These are phyloP conservation scores for Hirtodrosophila duncani DNA, from an alignment of 2,888 invertebrate genomes.

Conservation along the genomic window DNA sequence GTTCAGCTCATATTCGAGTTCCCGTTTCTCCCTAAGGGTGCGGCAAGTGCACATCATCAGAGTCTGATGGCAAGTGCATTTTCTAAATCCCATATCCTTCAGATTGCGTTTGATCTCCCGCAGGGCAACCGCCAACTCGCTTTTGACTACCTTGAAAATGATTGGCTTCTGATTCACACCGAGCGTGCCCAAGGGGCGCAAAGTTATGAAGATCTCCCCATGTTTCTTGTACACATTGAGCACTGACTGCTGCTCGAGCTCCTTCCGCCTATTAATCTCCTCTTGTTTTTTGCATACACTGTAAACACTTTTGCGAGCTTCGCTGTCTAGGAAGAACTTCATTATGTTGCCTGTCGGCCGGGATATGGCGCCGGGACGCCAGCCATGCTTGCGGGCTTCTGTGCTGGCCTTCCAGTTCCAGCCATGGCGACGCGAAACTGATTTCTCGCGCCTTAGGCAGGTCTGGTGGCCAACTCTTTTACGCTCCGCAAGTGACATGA, in stretches of 20 bases:
- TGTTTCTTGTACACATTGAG: conserved; percentile 83
- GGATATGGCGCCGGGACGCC: conserved; percentile 76
- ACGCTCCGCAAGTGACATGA: too few relatives aligned
- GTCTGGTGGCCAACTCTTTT: conserved; percentile 81
- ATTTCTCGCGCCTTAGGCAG: conserved; percentile 79
- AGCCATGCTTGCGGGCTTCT: conserved; percentile 62
- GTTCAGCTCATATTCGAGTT: conserved; percentile 79
- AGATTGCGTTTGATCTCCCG: conserved; percentile 80
- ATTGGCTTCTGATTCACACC: conserved; percentile 79
- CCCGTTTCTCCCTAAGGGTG: conserved; percentile 75
- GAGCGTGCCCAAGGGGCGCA: conserved; percentile 14
- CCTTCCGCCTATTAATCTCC: conserved; percentile 66
- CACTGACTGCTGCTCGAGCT: conserved; percentile 79
- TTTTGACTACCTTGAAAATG: conserved; percentile 83
- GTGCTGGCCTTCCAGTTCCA: conserved; percentile 82
- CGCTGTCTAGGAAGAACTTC: conserved; percentile 70
- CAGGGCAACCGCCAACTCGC: conserved; percentile 79
- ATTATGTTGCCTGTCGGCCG: conserved; percentile 73
- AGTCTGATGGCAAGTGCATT: conserved; percentile 80
- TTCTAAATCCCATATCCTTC: conserved; percentile 80
- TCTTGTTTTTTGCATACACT: conserved; percentile 59
- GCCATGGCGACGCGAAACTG: conserved; percentile 83
- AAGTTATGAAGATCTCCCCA: conserved; percentile 82
- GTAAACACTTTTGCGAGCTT: conserved; percentile 47
- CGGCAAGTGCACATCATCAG: conserved; percentile 75